Percentiles rank a stretch among this genome's conserved stretches.
Conservation (phyloP, 1,140 invertebrate genomes). For the Lepidurus apus region DNA sequence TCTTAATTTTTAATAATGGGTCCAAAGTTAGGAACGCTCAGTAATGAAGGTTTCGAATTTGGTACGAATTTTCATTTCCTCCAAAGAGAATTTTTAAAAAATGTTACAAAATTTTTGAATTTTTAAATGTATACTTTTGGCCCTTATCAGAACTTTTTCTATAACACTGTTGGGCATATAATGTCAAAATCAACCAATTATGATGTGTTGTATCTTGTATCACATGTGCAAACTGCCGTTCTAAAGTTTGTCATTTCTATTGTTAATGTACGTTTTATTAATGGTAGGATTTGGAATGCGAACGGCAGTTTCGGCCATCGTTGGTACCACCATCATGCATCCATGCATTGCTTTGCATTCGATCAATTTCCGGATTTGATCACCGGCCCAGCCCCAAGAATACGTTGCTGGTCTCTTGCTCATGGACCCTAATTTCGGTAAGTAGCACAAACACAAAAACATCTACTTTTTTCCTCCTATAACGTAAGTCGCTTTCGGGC, state of each 20-base stretch:
- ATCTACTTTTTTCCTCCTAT: neutral
- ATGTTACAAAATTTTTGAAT: too few species aligned
- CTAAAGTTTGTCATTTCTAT: neutral
- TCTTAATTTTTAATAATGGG: too few species aligned
- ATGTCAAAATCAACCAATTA: too few species aligned
- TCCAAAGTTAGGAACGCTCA: too few species aligned
- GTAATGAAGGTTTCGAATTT: too few species aligned
- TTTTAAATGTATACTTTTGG: too few species aligned
- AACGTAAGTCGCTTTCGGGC: neutral
- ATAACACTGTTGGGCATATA: too few species aligned
- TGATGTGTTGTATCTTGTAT: too few species aligned
- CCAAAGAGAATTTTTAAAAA: too few species aligned
- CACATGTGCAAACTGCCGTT: too few species aligned
- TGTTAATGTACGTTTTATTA: neutral
- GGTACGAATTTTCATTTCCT: too few species aligned
- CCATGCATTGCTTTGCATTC: neutral
- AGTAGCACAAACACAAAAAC: constrained; percentile 15
- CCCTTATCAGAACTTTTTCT: too few species aligned
- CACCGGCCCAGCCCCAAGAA: constrained; percentile 10
- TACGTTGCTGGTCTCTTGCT: neutral
- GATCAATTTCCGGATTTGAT: constrained; percentile 6
- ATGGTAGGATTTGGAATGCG: neutral
- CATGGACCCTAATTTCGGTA: constrained; percentile 21
- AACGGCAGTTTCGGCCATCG: neutral
- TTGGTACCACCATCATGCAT: neutral